Percentiles rank a stretch among this genome's conserved stretches.
Conservation (phyloP, 1,140 invertebrate species). For the Marisa cornuarietis region DNA sequence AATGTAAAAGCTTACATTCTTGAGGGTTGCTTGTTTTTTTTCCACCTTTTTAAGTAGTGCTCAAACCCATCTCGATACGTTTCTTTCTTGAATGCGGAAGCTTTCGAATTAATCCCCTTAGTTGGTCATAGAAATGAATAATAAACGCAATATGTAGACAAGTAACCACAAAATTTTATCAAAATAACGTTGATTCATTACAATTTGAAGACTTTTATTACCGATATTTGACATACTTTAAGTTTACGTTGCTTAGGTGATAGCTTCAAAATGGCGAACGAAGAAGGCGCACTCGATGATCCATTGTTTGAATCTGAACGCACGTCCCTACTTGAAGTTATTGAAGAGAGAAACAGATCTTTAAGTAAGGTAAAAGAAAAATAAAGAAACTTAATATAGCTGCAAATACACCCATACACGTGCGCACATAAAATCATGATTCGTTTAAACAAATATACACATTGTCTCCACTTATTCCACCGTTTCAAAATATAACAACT, state of each 20-base stretch:
- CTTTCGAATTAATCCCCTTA: too few relatives aligned
- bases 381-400: background rate
- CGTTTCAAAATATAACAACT: too few relatives aligned
- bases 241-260: conserved; percentile 21
- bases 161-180: too few relatives aligned
- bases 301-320: conserved; percentile 47
- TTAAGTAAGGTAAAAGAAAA: conserved; percentile 48
- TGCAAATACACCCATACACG: background rate
- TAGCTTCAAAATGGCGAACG: conserved; percentile 56
- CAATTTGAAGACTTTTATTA: background rate
- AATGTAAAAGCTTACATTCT: too few relatives aligned
- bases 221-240: background rate
- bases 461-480: too few relatives aligned
- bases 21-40: too few relatives aligned
- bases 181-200: background rate
- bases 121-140: too few relatives aligned
- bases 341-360: conserved; percentile 58
- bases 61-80: too few relatives aligned
- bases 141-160: too few relatives aligned
- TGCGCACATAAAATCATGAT: background rate
- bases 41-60: too few relatives aligned
- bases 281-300: conserved; percentile 45
- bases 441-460: background rate
- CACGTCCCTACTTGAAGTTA: conserved; percentile 55
- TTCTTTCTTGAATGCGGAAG: too few relatives aligned